Conservation (phyloP, 2,113 vertebrate genomes). For the Sylvia atricapilla region DNA sequence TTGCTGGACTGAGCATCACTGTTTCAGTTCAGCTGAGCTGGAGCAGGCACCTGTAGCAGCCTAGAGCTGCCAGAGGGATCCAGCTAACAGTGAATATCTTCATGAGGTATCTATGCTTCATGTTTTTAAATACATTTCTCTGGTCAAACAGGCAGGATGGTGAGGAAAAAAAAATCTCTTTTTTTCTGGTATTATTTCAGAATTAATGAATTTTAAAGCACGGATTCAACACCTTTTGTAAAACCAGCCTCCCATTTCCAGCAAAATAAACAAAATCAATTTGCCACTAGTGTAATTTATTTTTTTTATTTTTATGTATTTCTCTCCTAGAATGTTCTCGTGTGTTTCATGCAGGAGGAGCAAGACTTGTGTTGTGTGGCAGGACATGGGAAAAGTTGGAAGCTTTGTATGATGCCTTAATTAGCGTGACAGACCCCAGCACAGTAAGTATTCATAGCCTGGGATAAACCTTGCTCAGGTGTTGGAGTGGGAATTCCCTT, state of each 20-base stretch:
- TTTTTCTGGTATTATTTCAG: neutral
- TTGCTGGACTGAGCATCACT: neutral
- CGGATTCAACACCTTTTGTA: neutral
- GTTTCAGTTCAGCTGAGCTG: neutral
- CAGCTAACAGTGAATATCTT: neutral
- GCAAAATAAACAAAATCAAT: neutral
- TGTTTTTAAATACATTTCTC: neutral
- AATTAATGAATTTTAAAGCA: neutral
- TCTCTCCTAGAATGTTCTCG: constrained; percentile 83
- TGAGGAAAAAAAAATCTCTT: neutral
- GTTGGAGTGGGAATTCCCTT: neutral
- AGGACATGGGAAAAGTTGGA: constrained; percentile 90
- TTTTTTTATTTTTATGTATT: neutral
- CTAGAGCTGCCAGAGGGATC: neutral
- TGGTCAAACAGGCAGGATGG: neutral
- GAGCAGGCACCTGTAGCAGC: neutral
- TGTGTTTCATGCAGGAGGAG: constrained; percentile 88
- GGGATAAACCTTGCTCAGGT: neutral
- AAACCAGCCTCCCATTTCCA: neutral
- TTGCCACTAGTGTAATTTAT: neutral
- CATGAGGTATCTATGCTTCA: neutral
- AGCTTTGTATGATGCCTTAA: constrained; percentile 83
- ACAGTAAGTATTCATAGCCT: constrained; percentile 68
- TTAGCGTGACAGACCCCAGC: constrained; percentile 82
- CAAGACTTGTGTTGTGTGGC: constrained; percentile 90